Conservation (phyloP, 2,888 invertebrate species). For the Andrena dorsata region DNA sequence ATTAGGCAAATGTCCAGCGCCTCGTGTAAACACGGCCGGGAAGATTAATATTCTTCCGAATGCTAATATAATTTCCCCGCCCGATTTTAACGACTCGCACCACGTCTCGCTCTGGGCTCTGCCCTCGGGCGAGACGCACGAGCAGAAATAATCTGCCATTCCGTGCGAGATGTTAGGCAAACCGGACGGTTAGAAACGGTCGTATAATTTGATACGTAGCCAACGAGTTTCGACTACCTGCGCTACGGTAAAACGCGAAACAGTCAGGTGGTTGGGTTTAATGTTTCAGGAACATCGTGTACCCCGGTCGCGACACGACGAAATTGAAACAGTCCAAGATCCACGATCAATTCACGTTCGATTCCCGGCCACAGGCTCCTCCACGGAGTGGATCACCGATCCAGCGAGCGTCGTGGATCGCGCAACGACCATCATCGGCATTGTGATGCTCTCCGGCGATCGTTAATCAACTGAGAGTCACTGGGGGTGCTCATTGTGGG, state of each 20-base stretch:
- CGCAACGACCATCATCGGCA: constrained; percentile 70
- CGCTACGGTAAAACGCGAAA: constrained; percentile 54
- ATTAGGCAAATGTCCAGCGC: constrained; percentile 25
- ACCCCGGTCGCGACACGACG: not conserved
- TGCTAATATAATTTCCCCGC: constrained; percentile 38
- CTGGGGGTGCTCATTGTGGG: constrained; percentile 83
- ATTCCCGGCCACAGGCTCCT: constrained; percentile 35
- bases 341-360: constrained; percentile 53
- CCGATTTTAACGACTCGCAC: not conserved
- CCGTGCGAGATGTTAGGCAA: constrained; percentile 54
- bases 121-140: constrained; percentile 15
- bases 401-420: constrained; percentile 50
- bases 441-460: constrained; percentile 74
- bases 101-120: no score
- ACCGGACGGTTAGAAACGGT: constrained; percentile 62
- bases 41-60: constrained; percentile 49
- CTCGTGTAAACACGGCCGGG: constrained; percentile 20
- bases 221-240: constrained; percentile 67
- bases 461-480: constrained; percentile 85
- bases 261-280: constrained; percentile 66
- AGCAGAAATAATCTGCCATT: constrained; percentile 33
- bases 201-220: constrained; percentile 69
- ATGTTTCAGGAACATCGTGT: constrained; percentile 12
- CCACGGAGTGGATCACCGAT: constrained; percentile 51
- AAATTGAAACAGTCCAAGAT: constrained; percentile 10